Evolutionary conservation across 2,888 invertebrate species (phyloP).

Genomic region (Drosophila neonasuta): DNA sequence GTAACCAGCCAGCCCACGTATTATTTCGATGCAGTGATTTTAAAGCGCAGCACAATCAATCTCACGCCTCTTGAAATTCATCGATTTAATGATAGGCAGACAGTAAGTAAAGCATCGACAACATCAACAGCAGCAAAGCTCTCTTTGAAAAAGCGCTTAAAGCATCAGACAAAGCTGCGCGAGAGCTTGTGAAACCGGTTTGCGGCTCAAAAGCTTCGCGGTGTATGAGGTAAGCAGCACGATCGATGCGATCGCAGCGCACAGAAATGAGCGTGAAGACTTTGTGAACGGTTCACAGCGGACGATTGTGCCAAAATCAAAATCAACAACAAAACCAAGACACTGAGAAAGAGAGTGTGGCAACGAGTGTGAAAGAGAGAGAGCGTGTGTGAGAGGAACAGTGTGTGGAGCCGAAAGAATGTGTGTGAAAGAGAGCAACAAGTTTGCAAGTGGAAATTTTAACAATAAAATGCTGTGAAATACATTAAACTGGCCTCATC

Average conservation of each 20-base stretch:
- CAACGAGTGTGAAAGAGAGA: constrained; percentile 21
- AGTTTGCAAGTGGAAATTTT: constrained; percentile 77
- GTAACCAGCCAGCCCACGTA: neutral
- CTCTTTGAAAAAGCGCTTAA: constrained; percentile 12
- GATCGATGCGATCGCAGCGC: constrained; percentile 64
- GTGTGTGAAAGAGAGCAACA: constrained; percentile 64
- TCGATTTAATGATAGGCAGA: neutral
- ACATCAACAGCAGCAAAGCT: constrained; percentile 22
- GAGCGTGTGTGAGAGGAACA: constrained; percentile 22
- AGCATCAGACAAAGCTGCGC: constrained; percentile 19
- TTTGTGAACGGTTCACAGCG: constrained; percentile 78
- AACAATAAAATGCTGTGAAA: constrained; percentile 73
- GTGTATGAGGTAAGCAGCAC: constrained; percentile 67
- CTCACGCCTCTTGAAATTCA: neutral
- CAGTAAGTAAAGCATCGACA: neutral
- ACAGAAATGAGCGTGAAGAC: constrained; percentile 80
- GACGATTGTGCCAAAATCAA: constrained; percentile 45
- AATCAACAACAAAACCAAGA: constrained; percentile 10
- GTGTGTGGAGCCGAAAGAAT: constrained; percentile 35
- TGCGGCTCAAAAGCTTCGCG: constrained; percentile 47
- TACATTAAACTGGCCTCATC: constrained; percentile 49
- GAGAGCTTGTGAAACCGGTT: constrained; percentile 18
- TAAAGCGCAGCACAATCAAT: constrained; percentile 1
- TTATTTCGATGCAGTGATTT: neutral
- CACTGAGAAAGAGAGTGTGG: constrained; percentile 26